Base-by-base conservation (phyloP, 1,140 invertebrate genomes). In the Hylaeus anthracinus region DNA sequence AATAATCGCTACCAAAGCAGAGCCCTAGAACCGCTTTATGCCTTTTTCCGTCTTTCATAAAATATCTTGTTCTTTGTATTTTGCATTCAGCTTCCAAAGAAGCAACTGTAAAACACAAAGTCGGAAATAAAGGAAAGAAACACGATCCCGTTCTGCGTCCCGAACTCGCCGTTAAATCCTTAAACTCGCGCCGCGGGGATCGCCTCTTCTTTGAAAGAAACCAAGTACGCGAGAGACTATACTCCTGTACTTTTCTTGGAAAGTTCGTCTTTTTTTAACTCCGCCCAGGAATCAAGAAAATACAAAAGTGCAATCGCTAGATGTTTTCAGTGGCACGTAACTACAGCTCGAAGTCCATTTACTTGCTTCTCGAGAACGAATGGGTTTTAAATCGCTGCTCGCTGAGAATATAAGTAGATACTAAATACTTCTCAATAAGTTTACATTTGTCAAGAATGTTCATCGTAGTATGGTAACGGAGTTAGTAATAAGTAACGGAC, bases 21-120 rank as follows among this genome's bases (percentile, higher is more conserved):
- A 60, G 5, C 14, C 12, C 39, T 9, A 2, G 61, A 14, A 45
- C 45, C 15, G 12, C 41, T 41, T 65, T n/a, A 14, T 65, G 12
- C 15, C 12, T 5, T 1, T 45, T 51, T 56, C 14, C 48, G 14
- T 14, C n/a, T 51, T 39, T 37, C 41, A 43, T 14, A 6, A 26
- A 51, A 4, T 58, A 43, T 66, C 65, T 41, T 10, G 37, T 67
- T 67, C 51, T 51, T 51, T 51, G n/a, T 51, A 73, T 43, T 77
- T 48, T 26, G 51, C 55, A 0, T 39, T 53, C 15, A 43, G 1
- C 14, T 39, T 71, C 14, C 8, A 5, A 41, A 70, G 1, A 55
- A 69, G 45, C 56, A 61, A 70, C 48, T 51, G 56, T 14, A 8
- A n/a, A 56, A 26, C 26, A 55, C 67, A 55, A 58, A n/a, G 43